phyloP scores from a whole-genome alignment of 2,888 invertebrate genomes.

The Heteromyza rotundicornis region DNA sequence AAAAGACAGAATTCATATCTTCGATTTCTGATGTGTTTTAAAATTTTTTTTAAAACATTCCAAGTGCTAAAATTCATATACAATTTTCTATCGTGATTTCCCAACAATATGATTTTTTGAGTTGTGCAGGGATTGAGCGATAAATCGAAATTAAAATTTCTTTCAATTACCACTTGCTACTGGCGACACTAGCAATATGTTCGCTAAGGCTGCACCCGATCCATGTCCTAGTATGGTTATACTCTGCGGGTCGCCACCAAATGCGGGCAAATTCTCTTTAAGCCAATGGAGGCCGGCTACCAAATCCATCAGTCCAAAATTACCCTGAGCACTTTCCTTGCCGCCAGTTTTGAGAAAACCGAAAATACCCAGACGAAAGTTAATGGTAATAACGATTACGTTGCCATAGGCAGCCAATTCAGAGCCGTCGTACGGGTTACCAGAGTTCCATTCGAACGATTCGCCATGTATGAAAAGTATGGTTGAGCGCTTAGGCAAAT shows the following conservation, averaged over 20 bases:
- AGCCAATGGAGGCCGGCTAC: slow-evolving; percentile 97
- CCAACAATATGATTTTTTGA: too few relatives aligned
- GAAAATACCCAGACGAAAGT: slow-evolving; percentile 87
- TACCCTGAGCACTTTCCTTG: slow-evolving; percentile 87
- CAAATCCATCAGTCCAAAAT: slow-evolving; percentile 90
- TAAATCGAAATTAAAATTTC: neutral
- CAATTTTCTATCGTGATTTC: too few relatives aligned
- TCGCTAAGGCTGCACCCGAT: slow-evolving; percentile 94
- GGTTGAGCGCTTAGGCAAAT: slow-evolving; percentile 69
- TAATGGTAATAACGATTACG: slow-evolving; percentile 88
- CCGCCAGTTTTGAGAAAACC: slow-evolving; percentile 91
- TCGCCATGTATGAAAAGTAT: slow-evolving; percentile 93
- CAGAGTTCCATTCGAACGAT: slow-evolving; percentile 96
- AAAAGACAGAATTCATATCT: too few relatives aligned
- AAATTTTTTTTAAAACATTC: too few relatives aligned
- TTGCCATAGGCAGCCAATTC: slow-evolving; percentile 91
- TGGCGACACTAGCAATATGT: slow-evolving; percentile 94
- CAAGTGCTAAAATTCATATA: too few relatives aligned
- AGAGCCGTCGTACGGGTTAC: slow-evolving; percentile 96
- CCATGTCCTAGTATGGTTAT: slow-evolving; percentile 96
- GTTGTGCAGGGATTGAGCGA: neutral
- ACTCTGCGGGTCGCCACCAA: slow-evolving; percentile 92
- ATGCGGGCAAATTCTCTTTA: slow-evolving; percentile 90
- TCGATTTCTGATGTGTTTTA: too few relatives aligned
- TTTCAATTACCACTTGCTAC: slow-evolving; percentile 81